A percentile compares a stretch with the other conserved stretches of the same genome.
Conservation (phyloP, 2,888 invertebrate species). For the Hartigia nigra region DNA sequence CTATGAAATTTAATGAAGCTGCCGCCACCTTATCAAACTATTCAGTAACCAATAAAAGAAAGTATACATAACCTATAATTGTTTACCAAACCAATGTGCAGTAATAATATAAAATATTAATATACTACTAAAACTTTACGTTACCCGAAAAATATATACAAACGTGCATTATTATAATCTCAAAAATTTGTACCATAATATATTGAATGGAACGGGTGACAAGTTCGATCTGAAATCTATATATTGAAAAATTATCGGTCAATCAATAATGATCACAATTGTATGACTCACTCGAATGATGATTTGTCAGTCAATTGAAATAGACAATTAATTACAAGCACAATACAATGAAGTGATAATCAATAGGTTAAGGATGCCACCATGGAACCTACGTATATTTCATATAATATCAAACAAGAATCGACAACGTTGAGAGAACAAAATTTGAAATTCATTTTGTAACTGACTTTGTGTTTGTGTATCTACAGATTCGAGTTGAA, state of each 20-base stretch:
- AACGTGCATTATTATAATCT: background rate
- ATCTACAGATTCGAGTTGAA: background rate
- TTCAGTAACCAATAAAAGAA: too few relatives aligned
- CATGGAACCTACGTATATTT: background rate
- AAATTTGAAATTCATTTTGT: background rate
- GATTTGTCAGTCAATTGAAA: background rate
- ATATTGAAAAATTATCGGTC: background rate
- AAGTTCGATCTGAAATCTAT: background rate
- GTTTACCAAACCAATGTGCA: too few relatives aligned
- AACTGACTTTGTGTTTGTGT: background rate
- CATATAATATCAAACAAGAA: background rate
- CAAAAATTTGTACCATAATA: background rate
- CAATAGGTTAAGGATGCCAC: background rate
- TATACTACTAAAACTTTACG: too few relatives aligned
- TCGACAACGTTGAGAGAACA: background rate
- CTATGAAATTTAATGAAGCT: too few relatives aligned
- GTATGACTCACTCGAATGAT: background rate
- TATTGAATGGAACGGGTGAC: background rate
- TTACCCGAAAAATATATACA: too few relatives aligned
- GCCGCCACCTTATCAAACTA: too few relatives aligned
- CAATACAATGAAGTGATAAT: background rate
- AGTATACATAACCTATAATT: too few relatives aligned
- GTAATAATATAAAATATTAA: too few relatives aligned
- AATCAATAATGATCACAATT: background rate
- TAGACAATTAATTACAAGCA: background rate